Evolutionary conservation across 2,888 invertebrate genomes (phyloP), one percentile per base, ranked within the genome.

Genomic region (Trichopria drosophilae): DNA sequence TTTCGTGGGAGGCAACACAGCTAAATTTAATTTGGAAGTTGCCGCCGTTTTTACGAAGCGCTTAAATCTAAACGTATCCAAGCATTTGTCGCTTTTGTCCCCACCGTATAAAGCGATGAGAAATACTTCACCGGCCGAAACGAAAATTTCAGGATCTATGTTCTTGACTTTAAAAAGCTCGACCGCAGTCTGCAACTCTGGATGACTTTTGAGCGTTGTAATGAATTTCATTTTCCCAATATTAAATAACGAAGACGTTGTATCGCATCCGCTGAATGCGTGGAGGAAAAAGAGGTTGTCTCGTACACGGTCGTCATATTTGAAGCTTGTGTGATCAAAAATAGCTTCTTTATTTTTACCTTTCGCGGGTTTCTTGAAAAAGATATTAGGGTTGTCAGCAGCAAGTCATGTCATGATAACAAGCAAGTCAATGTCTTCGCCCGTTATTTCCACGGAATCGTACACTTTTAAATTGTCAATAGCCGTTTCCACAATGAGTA

Each of bases 401-500:
- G 19, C 26, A 9, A 28, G 20, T 28, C 13, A 28, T 1, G 41
- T 41, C 4, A 29, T 15, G 9, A 41, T 4, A 26, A 41, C 29
- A 3, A 29, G 19, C n/a, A 41, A 12, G 9, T n/a, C n/a, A n/a
- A n/a, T 26, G 29, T 41, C 41, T 10, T 41, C 29, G 24, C 41
- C 41, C 18, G 20, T 9, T 5, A 41, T 41, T 12, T 29, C 15
- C 28, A 41, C 19, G 1, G 20, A 26, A 13, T 31, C 7, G 18
- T 41, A 12, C 5, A 15, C 13, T 6, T 15, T 9, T 10, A 12
- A 15, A 19, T 41, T 15, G 9, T n/a, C 16, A 29, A 31, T 15
- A 16, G 22, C 41, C 10, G 37, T 28, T 46, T 73, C 65, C 36
- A 72, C 58, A 51, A 72, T 73, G 35, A 71, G n/a, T n/a, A n/a